A percentile compares a stretch with the other conserved stretches of the same genome.
These are phyloP conservation scores for Lasioglossum figueresi DNA, from an alignment of 2,888 invertebrate species.

Conservation along the genomic window DNA sequence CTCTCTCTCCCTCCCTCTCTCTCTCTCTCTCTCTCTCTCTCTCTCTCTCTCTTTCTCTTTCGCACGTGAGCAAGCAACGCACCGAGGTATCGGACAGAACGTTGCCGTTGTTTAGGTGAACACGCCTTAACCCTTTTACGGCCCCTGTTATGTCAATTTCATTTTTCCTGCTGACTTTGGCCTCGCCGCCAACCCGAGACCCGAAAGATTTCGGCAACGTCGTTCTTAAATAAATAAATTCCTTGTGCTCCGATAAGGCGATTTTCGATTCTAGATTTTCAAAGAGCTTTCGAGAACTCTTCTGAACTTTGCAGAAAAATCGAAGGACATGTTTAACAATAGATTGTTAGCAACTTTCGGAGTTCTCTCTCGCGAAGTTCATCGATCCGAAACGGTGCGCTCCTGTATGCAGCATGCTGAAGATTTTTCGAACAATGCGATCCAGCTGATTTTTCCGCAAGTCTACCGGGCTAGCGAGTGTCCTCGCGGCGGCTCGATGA, in stretches of 20 bases:
- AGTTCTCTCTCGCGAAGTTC: neutral
- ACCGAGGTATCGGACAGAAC: constrained; percentile 19
- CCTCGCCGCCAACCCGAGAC: neutral
- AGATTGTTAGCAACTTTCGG: neutral
- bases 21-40: neutral
- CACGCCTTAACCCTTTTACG: constrained; percentile 2
- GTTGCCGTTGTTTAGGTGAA: constrained; percentile 51
- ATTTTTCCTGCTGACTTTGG: neutral
- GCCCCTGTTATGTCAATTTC: neutral
- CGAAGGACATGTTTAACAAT: neutral
- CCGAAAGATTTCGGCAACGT: neutral
- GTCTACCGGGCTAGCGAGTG: neutral
- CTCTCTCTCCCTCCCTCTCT: neutral
- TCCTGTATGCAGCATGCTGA: neutral
- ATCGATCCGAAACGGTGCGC: neutral
- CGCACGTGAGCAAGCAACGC: constrained; percentile 15
- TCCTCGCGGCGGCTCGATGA: constrained; percentile 3
- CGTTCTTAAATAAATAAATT: neutral
- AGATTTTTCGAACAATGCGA: neutral
- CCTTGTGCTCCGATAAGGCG: neutral
- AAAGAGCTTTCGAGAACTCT: neutral
- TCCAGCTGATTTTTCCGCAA: neutral
- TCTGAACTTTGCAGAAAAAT: neutral
- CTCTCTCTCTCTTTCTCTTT: neutral
- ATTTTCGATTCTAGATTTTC: neutral